These are phyloP conservation scores for Drosophila kepulauana DNA, from an alignment of 1,140 invertebrate genomes.

Conservation along the genomic window DNA sequence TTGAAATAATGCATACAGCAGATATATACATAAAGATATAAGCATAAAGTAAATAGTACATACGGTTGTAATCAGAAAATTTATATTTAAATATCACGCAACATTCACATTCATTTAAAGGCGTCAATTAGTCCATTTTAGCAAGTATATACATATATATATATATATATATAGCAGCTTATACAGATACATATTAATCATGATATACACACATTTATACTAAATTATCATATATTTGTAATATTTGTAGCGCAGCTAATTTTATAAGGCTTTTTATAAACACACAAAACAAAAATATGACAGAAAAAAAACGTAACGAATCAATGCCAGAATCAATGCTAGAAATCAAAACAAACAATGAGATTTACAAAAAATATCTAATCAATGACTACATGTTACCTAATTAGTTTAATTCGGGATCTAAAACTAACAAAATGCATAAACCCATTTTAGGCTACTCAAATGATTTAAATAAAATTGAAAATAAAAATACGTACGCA, in stretches of 20 bases:
- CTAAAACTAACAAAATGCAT: conserved; percentile 26
- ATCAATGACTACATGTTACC: conserved; percentile 75
- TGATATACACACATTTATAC: conserved; percentile 31
- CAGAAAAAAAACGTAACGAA: conserved; percentile 21
- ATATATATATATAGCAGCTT: conserved; percentile 31
- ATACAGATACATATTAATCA: conserved; percentile 28
- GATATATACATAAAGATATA: conserved; percentile 8
- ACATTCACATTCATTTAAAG: conserved; percentile 49
- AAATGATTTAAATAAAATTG: conserved; percentile 40
- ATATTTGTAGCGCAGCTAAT: conserved; percentile 58
- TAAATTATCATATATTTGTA: conserved; percentile 49
- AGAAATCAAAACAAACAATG: conserved; percentile 44
- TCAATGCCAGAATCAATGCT: conserved; percentile 39
- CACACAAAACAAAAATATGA: neutral
- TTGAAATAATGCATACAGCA: conserved; percentile 19
- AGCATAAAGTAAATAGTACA: conserved; percentile 12
- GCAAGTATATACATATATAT: conserved; percentile 27
- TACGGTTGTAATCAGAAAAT: conserved; percentile 48
- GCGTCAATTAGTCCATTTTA: conserved; percentile 75
- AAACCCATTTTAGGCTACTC: conserved; percentile 36
- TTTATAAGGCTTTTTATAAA: conserved; percentile 69
- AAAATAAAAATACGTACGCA: neutral
- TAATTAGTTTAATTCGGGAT: conserved; percentile 66
- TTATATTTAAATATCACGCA: conserved; percentile 46
- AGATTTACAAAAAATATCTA: conserved; percentile 57